phyloP scores from a whole-genome alignment of 53 echinoderm and acorn worm genomes.

The Echinometra lucunter region DNA sequence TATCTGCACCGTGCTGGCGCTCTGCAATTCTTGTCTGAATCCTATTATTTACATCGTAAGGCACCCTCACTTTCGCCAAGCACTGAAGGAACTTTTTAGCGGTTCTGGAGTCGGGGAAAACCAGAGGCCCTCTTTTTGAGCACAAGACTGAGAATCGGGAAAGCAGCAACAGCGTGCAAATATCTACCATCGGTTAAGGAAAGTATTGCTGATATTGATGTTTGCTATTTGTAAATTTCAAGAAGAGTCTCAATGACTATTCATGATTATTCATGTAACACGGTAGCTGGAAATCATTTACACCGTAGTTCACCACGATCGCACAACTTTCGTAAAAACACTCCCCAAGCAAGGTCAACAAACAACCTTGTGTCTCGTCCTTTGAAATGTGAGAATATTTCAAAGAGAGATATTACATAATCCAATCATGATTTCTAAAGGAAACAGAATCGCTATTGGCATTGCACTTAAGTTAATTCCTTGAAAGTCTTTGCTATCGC shows the following conservation, averaged over 20 bases:
- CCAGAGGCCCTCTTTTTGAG: conserved; percentile 27
- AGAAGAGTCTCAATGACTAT: background rate
- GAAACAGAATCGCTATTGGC: too few species aligned
- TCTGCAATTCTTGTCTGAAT: conserved; percentile 39
- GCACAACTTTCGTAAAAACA: too few species aligned
- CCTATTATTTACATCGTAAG: conserved; percentile 32
- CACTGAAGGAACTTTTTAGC: background rate
- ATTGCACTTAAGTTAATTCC: too few species aligned
- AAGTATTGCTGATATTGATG: background rate
- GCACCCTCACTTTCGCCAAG: conserved; percentile 27
- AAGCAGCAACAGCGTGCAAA: background rate
- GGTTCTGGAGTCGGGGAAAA: background rate
- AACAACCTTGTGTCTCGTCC: too few species aligned
- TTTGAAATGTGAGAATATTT: too few species aligned
- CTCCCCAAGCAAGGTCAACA: too few species aligned
- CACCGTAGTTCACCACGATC: too few species aligned
- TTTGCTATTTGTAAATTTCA: background rate
- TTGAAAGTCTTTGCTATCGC: too few species aligned
- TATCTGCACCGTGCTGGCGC: background rate
- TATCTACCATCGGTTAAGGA: background rate
- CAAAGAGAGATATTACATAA: too few species aligned
- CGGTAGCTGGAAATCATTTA: too few species aligned
- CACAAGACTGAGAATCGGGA: background rate
- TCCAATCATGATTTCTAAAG: too few species aligned
- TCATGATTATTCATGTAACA: too few species aligned